Evolutionary conservation across 2,888 invertebrate genomes (phyloP).

Genomic region (Elysia crispata): DNA sequence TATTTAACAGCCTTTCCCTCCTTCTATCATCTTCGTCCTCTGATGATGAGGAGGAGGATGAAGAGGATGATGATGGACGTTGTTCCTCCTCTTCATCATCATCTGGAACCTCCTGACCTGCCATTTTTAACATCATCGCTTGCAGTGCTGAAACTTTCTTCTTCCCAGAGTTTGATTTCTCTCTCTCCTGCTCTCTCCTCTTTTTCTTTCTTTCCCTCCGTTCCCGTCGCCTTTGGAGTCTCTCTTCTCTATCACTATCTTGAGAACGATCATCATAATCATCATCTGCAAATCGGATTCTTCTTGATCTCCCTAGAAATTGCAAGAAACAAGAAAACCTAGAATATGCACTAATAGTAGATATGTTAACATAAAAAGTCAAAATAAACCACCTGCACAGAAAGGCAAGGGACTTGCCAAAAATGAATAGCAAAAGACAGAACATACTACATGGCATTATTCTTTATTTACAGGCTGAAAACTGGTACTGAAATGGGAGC

Average conservation of each 20-base stretch:
- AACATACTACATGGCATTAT: too few relatives aligned
- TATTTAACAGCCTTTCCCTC: slow-evolving; percentile 40
- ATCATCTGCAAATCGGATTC: slow-evolving; percentile 83
- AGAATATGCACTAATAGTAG: too few relatives aligned
- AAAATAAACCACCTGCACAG: too few relatives aligned
- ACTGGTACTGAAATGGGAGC: too few relatives aligned
- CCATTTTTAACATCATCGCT: slow-evolving; percentile 90
- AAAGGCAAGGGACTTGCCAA: too few relatives aligned
- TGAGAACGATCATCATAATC: slow-evolving; percentile 76
- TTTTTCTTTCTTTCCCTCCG: slow-evolving; percentile 76
- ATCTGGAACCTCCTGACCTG: slow-evolving; percentile 91
- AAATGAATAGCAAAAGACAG: too few relatives aligned
- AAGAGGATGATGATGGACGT: slow-evolving; percentile 43
- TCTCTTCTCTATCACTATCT: slow-evolving; percentile 51
- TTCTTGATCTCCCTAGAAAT: slow-evolving; percentile 67
- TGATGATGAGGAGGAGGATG: slow-evolving; percentile 46
- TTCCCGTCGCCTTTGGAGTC: slow-evolving; percentile 63
- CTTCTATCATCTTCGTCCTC: slow-evolving; percentile 40
- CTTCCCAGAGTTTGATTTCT: slow-evolving; percentile 55
- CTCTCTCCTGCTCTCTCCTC: slow-evolving; percentile 51
- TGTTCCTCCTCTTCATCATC: slow-evolving; percentile 50
- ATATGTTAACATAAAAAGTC: too few relatives aligned
- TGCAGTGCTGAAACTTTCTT: slow-evolving; percentile 81
- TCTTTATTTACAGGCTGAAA: too few relatives aligned
- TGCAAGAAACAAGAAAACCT: too few relatives aligned